Evolutionary conservation across 2,113 vertebrate genomes (phyloP), one percentile per base, ranked within the genome.

Genomic region (Podarcis cretensis): DNA sequence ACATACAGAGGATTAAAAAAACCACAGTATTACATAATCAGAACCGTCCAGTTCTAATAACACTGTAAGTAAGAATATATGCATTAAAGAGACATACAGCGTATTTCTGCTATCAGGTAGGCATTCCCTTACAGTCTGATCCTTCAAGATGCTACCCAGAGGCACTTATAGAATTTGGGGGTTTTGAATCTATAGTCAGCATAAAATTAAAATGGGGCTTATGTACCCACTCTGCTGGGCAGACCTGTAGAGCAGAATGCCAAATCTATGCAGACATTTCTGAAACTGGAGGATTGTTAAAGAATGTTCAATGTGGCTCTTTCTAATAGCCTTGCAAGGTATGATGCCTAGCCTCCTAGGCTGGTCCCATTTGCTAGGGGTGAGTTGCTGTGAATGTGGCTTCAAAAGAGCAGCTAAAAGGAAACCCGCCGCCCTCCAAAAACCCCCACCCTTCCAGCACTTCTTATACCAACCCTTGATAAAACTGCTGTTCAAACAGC

Each of bases 11-110:
- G 73, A 75, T 92, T 91, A 94, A 93, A 63, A 87, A 91, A 95
- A 37, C 35, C 1, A 48, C 8, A 85, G 88, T 85, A 89, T 95
- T 95, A 89, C 89, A 84, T 94, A 93, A 95, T 89, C 40, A 0
- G 54, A 87, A 68, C 43, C 35, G 90, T 86, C 69, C 16, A 86
- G 91, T 87, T 88, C 90, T 89, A 75, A 76, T 63, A 81, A 89
- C 69, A 88, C 82, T 91, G 86, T 84, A 89, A 89, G 93, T 74
- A 81, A 93, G 83, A 69, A 86, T 79, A 0, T 0, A 57, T 16
- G 82, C 54, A 77, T 57, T 86, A 89, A 43, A 86, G 9, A 54
- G 87, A 66, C 30, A n/a, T 84, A 54, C 14, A 73, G 30, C 66
- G 43, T 9, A 83, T 65, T 48, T 30, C n/a, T 1, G 14, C 20